Base-by-base conservation (phyloP, 2,888 invertebrate genomes). In the Cataglyphis livida region DNA sequence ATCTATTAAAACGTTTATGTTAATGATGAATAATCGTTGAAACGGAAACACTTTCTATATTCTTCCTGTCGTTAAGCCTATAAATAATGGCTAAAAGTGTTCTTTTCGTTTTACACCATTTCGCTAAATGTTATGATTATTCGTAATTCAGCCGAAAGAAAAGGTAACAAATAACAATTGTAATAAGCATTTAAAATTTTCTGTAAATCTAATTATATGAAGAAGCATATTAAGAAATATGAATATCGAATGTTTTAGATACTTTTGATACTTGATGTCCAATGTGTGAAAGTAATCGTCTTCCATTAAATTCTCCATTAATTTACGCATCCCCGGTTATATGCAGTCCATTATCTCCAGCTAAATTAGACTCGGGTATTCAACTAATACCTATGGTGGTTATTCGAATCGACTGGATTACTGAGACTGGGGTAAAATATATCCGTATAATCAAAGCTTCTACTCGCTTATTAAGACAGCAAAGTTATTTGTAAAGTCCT, bases 381-480 rank as follows among this genome's bases (percentile, higher is more conserved):
- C 35, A 51, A 64, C 51, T 75, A 64, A 75, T 75, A 64, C 7
- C 51, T 35, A 54, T 64, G 28, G 28, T 65, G 12, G 51, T 65
- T 75, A 75, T 64, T 10, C 21, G 48, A 75, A 48, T 75, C 9
- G 62, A 25, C 25, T 64, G 38, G 35, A 51, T 75, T 75, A 75
- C 38, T 10, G 15, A 18, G 38, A 12, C 7, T 18, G 35, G 38
- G 35, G 12, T 51, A 51, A 64, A 75, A 75, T 65, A 65, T 75
- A 18, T 48, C 1, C 4, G 1, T 25, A 12, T 51, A 64, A 64
- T 64, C 51, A 7, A n/a, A 54, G 18, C 38, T 64, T 25, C 25
- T 62, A 18, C 0, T 32, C 51, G 21, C 1, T 74, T 48, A 54
- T 32, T 51, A 12, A 4, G 4, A 18, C 15, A 57, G 12, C 28